These are phyloP conservation scores for Drosophila subpulchrella DNA, from an alignment of 1,140 invertebrate species.

Conservation along the genomic window DNA sequence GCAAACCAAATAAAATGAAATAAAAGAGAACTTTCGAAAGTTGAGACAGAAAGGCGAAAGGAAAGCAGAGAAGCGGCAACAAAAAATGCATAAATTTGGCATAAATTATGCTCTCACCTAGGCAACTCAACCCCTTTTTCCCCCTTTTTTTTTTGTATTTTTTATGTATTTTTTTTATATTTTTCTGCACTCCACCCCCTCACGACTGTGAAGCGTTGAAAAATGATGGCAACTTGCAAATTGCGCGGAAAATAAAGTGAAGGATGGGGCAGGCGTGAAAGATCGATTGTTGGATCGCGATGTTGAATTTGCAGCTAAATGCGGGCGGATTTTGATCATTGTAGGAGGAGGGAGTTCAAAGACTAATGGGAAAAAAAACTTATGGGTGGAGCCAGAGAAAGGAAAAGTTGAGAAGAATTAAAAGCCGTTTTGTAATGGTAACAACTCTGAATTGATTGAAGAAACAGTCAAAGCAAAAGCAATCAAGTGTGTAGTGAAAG, in stretches of 20 bases:
- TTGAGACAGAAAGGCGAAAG: slow-evolving; percentile 20
- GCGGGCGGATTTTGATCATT: slow-evolving; percentile 19
- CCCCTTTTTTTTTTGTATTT: not conserved
- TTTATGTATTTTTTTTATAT: not conserved
- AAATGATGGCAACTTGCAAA: slow-evolving; percentile 51
- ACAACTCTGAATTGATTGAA: not conserved
- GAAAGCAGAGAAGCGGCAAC: slow-evolving; percentile 36
- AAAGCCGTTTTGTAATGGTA: not conserved
- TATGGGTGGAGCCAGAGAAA: slow-evolving; percentile 1
- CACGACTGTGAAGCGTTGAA: slow-evolving; percentile 50
- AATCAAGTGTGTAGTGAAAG: not conserved
- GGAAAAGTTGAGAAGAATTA: slow-evolving; percentile 9
- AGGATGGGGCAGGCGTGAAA: slow-evolving; percentile 36
- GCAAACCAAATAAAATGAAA: slow-evolving; percentile 20
- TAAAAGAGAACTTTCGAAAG: slow-evolving; percentile 57
- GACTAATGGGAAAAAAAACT: not conserved
- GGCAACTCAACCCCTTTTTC: slow-evolving; percentile 19
- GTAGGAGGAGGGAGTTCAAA: slow-evolving; percentile 6
- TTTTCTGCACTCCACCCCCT: slow-evolving; percentile 29
- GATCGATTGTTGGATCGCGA: slow-evolving; percentile 33
- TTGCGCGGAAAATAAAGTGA: slow-evolving; percentile 15
- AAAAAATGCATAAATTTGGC: slow-evolving; percentile 57
- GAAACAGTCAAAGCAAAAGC: not conserved
- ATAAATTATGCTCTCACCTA: slow-evolving; percentile 58
- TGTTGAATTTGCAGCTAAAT: slow-evolving; percentile 13